Conservation (phyloP, 2,113 vertebrate genomes). For the Rhineura floridana region DNA sequence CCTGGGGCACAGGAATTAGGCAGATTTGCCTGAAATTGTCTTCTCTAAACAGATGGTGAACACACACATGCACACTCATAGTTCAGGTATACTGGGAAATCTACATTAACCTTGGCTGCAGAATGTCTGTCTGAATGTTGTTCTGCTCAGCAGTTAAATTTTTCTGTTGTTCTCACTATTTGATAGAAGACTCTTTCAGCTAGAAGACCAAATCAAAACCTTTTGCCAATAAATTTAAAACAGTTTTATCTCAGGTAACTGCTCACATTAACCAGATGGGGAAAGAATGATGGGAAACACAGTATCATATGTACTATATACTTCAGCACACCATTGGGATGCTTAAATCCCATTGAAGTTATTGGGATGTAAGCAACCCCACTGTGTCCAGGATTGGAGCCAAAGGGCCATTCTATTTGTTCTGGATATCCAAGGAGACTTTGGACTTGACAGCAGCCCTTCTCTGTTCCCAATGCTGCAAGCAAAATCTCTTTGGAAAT, state of each 20-base stretch:
- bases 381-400: neutral
- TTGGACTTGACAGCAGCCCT: neutral
- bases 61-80: neutral
- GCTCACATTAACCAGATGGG: fast-evolving
- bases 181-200: neutral
- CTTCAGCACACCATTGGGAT: neutral
- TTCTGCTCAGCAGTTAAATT: neutral
- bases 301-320: neutral
- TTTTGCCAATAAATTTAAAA: neutral
- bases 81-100: neutral
- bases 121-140: neutral
- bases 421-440: neutral
- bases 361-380: neutral
- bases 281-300: neutral
- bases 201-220: fast-evolving
- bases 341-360: neutral
- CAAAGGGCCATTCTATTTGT: neutral
- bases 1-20: neutral
- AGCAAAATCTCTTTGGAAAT: too few species aligned
- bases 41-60: neutral
- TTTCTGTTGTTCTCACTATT: neutral
- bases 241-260: neutral
- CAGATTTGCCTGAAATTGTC: neutral
- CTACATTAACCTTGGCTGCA: neutral
- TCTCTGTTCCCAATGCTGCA: too few species aligned